Base-by-base conservation (phyloP, 2,888 invertebrate genomes). In the Thecocarcelia acutangulata region DNA sequence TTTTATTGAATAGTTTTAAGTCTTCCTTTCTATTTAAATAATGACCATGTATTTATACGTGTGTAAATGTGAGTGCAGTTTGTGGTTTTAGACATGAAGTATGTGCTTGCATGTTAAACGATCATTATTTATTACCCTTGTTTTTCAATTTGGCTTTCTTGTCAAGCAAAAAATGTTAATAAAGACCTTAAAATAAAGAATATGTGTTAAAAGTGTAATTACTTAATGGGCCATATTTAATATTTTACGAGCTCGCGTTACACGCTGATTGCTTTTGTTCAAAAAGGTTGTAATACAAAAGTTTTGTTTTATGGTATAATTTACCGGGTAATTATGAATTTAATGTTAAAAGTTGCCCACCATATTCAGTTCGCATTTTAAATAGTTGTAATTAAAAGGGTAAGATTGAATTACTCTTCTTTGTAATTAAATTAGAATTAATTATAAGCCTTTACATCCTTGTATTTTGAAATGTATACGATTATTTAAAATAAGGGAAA, bases 121-220 rank as follows among this genome's bases (percentile, higher is more conserved):
- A 48, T 61, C 54, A 63, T 79, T 74, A 66, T 68, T 75, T 63
- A 1, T 56, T 64, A 33, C 8, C 15, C 33, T 37, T 42, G 13
- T 52, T 19, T 12, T 61, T 58, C 21, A 9, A 11, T 13, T 11
- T 42, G 58, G 24, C 44, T 15, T 21, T 63, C 5, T 59, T 48
- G 2, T 13, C 46, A 40, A 24, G 19, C 46, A n/a, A 70, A 61
- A 15, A 15, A 17, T 46, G 21, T 24, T 66, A 2, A 73, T 52
- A 24, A 50, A 66, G 52, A 56, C 54, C 54, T 68, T 42, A 33
- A 33, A 61, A 48, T n/a, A 46, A 44, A 12, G 40, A 40, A 46
- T 42, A 66, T 73, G 68, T 73, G 79, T 63, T 61, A 56, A 1
- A 33, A 73, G 42, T 44, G 11, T 61, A 68, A 79, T 73, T 73